phyloP scores from a whole-genome alignment of 2,113 vertebrate species.

The Pseudolaguvia tuberculata region DNA sequence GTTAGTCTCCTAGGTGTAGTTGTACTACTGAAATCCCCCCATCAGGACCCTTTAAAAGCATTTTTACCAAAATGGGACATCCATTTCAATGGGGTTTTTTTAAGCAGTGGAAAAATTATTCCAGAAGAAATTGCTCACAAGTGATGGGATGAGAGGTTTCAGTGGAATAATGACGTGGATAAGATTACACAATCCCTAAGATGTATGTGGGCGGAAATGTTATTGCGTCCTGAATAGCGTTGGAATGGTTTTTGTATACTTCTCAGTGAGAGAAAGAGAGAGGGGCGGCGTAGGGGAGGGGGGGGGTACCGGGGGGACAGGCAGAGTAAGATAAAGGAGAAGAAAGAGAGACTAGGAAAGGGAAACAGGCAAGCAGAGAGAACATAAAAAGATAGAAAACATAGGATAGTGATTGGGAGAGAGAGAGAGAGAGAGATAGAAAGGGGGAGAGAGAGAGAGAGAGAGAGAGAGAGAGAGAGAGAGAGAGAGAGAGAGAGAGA shows the following conservation, averaged over 20 bases:
- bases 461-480: neutral
- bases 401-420: no score
- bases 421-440: no score
- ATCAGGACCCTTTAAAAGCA: slow-evolving; percentile 49
- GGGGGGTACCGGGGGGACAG: no score
- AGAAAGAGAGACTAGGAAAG: no score
- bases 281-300: neutral
- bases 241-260: slow-evolving; percentile 16
- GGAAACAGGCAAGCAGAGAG: no score
- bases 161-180: slow-evolving; percentile 8
- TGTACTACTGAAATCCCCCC: slow-evolving; percentile 50
- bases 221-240: slow-evolving; percentile 23
- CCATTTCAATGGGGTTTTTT: slow-evolving; percentile 5
- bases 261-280: neutral
- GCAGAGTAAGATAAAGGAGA: no score
- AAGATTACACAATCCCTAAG: slow-evolving; percentile 21
- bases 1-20: neutral
- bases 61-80: slow-evolving; percentile 12
- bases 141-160: slow-evolving; percentile 20
- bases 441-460: neutral
- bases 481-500: neutral
- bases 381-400: no score
- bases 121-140: slow-evolving; percentile 13
- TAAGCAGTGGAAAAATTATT: slow-evolving; percentile 13
- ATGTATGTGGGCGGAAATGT: slow-evolving; percentile 26